Base-by-base conservation (phyloP, 1,140 invertebrate species). In the Andricus grossulariae region DNA sequence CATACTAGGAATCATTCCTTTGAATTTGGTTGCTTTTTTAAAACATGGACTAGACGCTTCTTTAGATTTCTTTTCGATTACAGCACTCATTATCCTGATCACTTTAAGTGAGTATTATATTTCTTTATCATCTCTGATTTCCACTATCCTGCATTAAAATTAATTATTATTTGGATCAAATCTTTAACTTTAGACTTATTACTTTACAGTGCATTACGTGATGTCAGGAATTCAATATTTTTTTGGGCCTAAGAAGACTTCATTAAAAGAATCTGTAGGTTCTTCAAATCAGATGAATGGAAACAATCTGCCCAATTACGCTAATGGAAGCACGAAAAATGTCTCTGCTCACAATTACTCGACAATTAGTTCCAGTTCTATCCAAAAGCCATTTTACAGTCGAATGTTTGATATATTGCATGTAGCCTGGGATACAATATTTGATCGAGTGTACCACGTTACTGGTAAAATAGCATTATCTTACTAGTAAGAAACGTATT, bases 51-150 rank as follows among this genome's bases (percentile, higher is more conserved):
- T 85, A 57, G 82, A 86, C 13, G 84, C 86, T 21, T 86, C 81
- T 80, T 76, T 91, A 18, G 89, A 90, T 80, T 92, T 92, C 66
- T 80, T 84, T 50, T 89, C 89, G 16, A 84, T 91, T 3, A 89
- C 89, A 4, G 75, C 84, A 0, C 77, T 92, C 45, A 87, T 92
- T 84, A 77, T 89, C 18, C 81, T 90, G 50, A 90, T 91, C 25
- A 92, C 89, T 5, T 81, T 76, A 72, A 85, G 90, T 91, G 82
- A 84, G 89, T 83, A 45, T 45, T 49, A 21, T 45, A 74, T 71
- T 74, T 72, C 71, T 73, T 32, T 13, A 73, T 74, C 32, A 80
- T 60, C 45, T 51, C 15, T 70, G 10, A 16, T 73, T 39, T 73
- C 74, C 66, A 80, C 60, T 52, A 50, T 51, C 57, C 25, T 70